Conservation (phyloP, 2,888 invertebrate genomes). For the Cheilosia variabilis region DNA sequence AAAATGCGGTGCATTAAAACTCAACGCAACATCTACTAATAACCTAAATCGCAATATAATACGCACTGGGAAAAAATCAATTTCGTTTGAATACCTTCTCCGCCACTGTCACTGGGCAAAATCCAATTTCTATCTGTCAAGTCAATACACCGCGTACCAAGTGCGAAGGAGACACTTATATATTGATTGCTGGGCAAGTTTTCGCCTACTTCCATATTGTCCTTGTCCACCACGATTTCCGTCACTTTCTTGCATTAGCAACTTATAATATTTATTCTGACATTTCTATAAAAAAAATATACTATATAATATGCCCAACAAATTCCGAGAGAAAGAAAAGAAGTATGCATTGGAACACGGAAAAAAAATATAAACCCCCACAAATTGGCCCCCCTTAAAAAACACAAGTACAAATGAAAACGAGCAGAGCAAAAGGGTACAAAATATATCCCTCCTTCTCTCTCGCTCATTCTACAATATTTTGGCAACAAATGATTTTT, state of each 20-base stretch:
- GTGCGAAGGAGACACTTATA: slow-evolving; percentile 48
- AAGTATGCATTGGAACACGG: slow-evolving; percentile 22
- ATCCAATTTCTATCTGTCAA: slow-evolving; percentile 35
- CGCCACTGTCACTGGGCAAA: slow-evolving; percentile 36
- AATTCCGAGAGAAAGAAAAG: slow-evolving; percentile 14
- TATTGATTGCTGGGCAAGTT: slow-evolving; percentile 13
- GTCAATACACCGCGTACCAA: not conserved
- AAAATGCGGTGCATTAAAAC: too few species aligned
- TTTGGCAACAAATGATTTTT: slow-evolving; percentile 76
- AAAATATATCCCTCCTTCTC: slow-evolving; percentile 46
- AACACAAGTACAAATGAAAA: slow-evolving; percentile 9
- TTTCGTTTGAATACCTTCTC: slow-evolving; percentile 22
- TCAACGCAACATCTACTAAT: too few species aligned
- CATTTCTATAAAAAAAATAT: slow-evolving; percentile 38
- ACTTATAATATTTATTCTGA: slow-evolving; percentile 43
- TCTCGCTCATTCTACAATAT: slow-evolving; percentile 69
- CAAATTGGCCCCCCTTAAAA: not conserved
- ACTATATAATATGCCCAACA: slow-evolving; percentile 17
- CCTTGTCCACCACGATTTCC: slow-evolving; percentile 32
- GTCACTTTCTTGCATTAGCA: slow-evolving; percentile 34
- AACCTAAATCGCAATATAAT: too few species aligned
- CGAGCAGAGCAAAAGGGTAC: slow-evolving; percentile 39
- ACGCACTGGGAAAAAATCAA: not conserved
- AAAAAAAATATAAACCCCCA: slow-evolving; percentile 4
- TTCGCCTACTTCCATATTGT: slow-evolving; percentile 10